A percentile compares a stretch with the other conserved stretches of the same genome.
These are phyloP conservation scores for Eupithecia centaureata DNA, from an alignment of 2,888 invertebrate genomes.

Conservation along the genomic window DNA sequence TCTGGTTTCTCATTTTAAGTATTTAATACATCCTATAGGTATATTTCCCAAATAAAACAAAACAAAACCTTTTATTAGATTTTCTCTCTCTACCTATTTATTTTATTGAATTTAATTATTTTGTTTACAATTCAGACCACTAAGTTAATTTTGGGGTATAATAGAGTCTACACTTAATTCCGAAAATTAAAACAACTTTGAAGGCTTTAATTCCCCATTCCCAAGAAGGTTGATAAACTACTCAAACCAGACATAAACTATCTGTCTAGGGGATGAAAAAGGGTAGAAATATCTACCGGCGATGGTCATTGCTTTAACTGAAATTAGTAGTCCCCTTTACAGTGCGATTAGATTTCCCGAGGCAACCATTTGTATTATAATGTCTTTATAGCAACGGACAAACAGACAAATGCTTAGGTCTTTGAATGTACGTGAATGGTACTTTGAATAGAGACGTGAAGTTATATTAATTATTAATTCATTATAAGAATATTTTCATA, in stretches of 20 bases:
- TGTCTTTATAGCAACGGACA: neutral
- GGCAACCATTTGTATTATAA: constrained; percentile 31
- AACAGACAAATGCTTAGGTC: neutral
- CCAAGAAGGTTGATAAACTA: neutral
- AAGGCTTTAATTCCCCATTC: neutral
- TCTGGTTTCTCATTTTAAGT: too few species aligned
- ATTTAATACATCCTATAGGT: too few species aligned
- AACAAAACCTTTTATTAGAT: too few species aligned
- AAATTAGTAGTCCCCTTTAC: constrained; percentile 73
- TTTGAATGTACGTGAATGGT: neutral
- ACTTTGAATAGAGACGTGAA: neutral
- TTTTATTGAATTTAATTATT: too few species aligned
- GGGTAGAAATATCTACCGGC: constrained; percentile 6
- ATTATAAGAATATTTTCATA: too few species aligned
- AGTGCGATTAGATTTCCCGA: constrained; percentile 66
- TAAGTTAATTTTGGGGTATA: neutral
- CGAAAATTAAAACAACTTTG: neutral
- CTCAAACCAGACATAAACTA: constrained; percentile 1
- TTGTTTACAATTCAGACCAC: too few species aligned
- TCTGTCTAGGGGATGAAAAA: neutral
- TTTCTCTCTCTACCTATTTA: too few species aligned
- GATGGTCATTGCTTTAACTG: constrained; percentile 66
- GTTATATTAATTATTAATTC: neutral
- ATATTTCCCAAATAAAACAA: too few species aligned
- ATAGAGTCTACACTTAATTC: neutral